Evolutionary conservation across 64 coral and sea anemone species (phyloP).

Genomic region (Anthopleura sola): DNA sequence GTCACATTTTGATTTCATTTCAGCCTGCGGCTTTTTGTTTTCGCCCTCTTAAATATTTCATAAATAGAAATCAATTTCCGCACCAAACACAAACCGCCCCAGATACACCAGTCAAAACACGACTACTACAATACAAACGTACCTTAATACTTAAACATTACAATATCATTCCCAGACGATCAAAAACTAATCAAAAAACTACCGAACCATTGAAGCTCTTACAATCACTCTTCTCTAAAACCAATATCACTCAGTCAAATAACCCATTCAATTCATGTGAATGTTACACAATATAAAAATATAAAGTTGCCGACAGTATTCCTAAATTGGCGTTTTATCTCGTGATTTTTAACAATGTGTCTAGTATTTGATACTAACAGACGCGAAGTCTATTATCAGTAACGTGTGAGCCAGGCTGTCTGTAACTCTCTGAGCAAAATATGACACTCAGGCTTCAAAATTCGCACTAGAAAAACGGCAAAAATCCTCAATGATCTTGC

Average conservation of each 20-base stretch:
- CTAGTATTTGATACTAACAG: not conserved
- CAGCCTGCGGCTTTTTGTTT: not conserved
- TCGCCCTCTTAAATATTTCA: not conserved
- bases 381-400: not conserved
- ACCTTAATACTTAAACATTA: not conserved
- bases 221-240: too few relatives aligned
- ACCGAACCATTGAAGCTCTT: too few relatives aligned
- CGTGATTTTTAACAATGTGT: not conserved
- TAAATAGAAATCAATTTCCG: too few relatives aligned
- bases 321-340: not conserved
- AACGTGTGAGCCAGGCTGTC: too few relatives aligned
- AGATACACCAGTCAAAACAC: not conserved
- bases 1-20: too few relatives aligned
- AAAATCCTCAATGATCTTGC: too few relatives aligned
- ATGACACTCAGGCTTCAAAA: too few relatives aligned
- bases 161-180: not conserved
- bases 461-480: too few relatives aligned
- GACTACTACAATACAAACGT: not conserved
- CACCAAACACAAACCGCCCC: too few relatives aligned
- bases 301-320: not conserved
- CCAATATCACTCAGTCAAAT: not conserved
- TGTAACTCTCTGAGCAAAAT: too few relatives aligned
- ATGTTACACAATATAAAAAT: not conserved
- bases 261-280: not conserved
- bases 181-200: not conserved